Evolutionary conservation across 1,140 invertebrate species (phyloP).

Genomic region (Cheumatopsyche charites): DNA sequence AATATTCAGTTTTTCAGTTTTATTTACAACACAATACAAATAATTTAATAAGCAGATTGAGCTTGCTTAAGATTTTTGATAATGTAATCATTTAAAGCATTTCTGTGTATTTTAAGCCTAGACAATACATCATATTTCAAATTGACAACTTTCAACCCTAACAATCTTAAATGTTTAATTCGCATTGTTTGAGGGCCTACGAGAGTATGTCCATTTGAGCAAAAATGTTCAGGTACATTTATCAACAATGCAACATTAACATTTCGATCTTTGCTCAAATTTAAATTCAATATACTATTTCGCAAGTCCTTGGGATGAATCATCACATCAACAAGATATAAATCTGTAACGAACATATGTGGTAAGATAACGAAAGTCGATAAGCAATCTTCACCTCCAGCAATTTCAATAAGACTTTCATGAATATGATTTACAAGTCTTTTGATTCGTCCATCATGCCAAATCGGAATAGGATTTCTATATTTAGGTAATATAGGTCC

Average conservation of each 20-base stretch:
- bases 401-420: slow-evolving; percentile 54
- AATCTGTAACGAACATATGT: slow-evolving; percentile 62
- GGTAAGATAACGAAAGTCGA: slow-evolving; percentile 61
- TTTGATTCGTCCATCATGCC: slow-evolving; percentile 63
- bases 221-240: slow-evolving; percentile 71
- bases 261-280: slow-evolving; percentile 54
- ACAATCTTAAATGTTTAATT: slow-evolving; percentile 64
- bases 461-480: slow-evolving; percentile 57
- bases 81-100: slow-evolving; percentile 58
- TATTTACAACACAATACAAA: too few species aligned
- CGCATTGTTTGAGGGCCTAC: slow-evolving; percentile 70
- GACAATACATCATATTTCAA: slow-evolving; percentile 64
- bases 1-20: too few species aligned
- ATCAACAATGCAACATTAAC: slow-evolving; percentile 65
- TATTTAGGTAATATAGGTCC: slow-evolving; percentile 67
- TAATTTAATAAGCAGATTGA: slow-evolving; percentile 45
- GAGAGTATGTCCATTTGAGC: slow-evolving; percentile 60
- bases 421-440: slow-evolving; percentile 61
- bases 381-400: slow-evolving; percentile 57
- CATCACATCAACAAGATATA: slow-evolving; percentile 69
- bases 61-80: slow-evolving; percentile 52
- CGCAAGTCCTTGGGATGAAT: slow-evolving; percentile 60
- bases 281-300: slow-evolving; percentile 57
- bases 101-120: slow-evolving; percentile 55
- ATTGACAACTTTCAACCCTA: slow-evolving; percentile 69